Conservation (phyloP, 35 echinoderm and acorn worm species). For the Amphiura filiformis region DNA sequence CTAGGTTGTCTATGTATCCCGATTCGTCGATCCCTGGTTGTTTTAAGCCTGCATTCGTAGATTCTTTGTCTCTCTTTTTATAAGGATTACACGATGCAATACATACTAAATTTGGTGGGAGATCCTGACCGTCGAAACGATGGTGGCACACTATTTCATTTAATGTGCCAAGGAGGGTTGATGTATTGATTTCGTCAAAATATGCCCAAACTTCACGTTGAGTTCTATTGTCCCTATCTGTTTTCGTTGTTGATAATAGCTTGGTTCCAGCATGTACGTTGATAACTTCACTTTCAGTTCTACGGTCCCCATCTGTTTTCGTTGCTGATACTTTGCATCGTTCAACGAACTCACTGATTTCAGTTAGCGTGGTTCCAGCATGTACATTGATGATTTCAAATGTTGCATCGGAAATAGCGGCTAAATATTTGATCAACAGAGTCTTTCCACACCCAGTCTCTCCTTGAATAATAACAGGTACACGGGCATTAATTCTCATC, state of each 20-base stretch:
- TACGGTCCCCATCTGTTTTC: no score
- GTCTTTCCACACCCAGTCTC: conserved; percentile 50
- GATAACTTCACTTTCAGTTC: no score
- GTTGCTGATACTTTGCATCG: not conserved
- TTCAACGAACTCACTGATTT: not conserved
- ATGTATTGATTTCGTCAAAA: conserved; percentile 42
- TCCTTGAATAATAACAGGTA: conserved; percentile 34
- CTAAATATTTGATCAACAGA: conserved; percentile 22
- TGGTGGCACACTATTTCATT: conserved; percentile 42
- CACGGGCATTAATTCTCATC: conserved; percentile 16
- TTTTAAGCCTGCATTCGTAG: no score
- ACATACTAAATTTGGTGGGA: conserved; percentile 14
- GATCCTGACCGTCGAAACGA: not conserved
- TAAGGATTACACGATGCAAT: conserved; percentile 40
- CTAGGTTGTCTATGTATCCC: conserved; percentile 16
- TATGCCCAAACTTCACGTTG: conserved; percentile 32
- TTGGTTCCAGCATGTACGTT: no score
- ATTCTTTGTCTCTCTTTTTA: not conserved
- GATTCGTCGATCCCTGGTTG: no score
- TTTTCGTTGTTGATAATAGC: no score
- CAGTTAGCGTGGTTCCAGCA: not conserved
- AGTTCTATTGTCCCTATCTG: no score
- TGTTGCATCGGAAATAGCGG: conserved; percentile 14
- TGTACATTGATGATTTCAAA: conserved; percentile 16
- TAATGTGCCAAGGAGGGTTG: conserved; percentile 10